A percentile compares a stretch with the other conserved stretches of the same genome.
phyloP scores from a whole-genome alignment of 2,113 vertebrate species.

The Talpa occidentalis region DNA sequence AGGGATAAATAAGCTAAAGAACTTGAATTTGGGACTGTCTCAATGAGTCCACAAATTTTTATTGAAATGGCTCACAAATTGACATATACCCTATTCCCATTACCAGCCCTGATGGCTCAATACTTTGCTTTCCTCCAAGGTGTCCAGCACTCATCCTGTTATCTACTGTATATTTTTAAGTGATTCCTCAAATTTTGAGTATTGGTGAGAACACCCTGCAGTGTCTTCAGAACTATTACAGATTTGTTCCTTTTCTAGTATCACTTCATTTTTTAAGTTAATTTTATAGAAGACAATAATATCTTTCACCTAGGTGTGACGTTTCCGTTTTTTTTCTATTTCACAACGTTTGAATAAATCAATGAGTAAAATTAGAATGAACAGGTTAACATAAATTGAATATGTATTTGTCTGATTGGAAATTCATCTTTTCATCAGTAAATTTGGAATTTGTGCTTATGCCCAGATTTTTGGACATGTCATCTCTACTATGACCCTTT shows the following conservation, averaged over 20 bases:
- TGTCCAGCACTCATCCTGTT: not conserved
- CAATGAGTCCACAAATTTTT: not conserved
- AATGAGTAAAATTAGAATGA: constrained; percentile 17
- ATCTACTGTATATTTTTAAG: not conserved
- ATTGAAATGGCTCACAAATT: not conserved
- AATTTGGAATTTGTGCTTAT: constrained; percentile 15
- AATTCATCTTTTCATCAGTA: not conserved
- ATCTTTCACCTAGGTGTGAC: not conserved
- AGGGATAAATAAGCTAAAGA: not conserved
- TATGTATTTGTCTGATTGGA: not conserved
- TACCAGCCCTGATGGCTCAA: not conserved
- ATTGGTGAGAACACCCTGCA: not conserved
- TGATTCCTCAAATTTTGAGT: constrained; percentile 8
- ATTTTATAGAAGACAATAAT: not conserved
- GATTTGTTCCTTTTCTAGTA: not conserved
- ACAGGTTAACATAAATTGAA: constrained; percentile 9
- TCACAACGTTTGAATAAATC: not conserved
- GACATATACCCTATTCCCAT: not conserved
- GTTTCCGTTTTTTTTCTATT: not conserved
- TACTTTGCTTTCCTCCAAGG: not conserved
- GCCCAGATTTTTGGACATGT: not conserved
- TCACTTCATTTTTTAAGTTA: not conserved
- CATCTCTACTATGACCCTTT: constrained; percentile 18
- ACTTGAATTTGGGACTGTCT: not conserved
- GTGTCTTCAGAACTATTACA: not conserved